A percentile compares a stretch with the other conserved stretches of the same genome.
phyloP scores from a whole-genome alignment of 2,888 invertebrate genomes.

The Hyalella azteca region DNA sequence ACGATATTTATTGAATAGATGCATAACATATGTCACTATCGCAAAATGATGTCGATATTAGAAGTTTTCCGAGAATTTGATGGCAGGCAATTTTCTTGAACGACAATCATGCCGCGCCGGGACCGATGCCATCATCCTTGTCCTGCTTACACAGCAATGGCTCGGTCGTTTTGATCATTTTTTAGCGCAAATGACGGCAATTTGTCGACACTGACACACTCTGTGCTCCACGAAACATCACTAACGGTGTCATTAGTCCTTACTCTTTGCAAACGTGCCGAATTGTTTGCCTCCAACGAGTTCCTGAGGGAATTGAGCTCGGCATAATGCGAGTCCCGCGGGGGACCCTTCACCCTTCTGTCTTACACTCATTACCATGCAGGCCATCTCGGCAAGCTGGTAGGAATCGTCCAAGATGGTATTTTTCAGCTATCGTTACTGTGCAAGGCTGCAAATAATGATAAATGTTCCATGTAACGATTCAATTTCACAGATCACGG shows the following conservation, averaged over 20 bases:
- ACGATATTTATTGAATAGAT: not conserved
- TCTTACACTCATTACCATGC: no score
- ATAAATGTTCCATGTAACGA: no score
- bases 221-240: not conserved
- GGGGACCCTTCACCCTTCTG: no score
- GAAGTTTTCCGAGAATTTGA: not conserved
- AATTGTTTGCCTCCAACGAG: slow-evolving; percentile 10
- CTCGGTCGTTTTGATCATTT: not conserved
- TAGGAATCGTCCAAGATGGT: no score
- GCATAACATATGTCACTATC: not conserved
- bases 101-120: not conserved
- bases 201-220: not conserved
- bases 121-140: not conserved
- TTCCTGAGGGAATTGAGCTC: no score
- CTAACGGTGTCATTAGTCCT: not conserved
- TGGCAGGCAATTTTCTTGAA: not conserved
- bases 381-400: no score
- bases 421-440: no score
- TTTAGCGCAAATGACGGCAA: slow-evolving; percentile 7
- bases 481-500: no score
- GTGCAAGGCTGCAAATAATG: no score
- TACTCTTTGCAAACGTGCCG: not conserved
- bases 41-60: not conserved
- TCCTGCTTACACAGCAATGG: not conserved
- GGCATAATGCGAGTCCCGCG: no score